phyloP scores from a whole-genome alignment of 1,140 invertebrate species.

The Brachionus koreanus region DNA sequence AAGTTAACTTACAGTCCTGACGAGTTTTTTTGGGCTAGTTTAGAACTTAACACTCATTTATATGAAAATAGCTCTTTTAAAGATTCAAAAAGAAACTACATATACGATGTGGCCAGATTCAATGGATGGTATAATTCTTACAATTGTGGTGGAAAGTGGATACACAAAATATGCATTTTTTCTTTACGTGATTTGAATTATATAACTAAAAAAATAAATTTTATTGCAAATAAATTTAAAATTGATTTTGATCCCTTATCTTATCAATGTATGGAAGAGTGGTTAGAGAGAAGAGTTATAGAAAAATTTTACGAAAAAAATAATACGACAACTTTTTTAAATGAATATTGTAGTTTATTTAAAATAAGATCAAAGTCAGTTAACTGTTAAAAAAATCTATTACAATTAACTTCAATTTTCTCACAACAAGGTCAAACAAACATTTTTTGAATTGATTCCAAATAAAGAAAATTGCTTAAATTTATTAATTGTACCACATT shows the following conservation, averaged over 20 bases:
- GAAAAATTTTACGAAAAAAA: not conserved
- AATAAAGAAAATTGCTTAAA: too few species aligned
- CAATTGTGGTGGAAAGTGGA: not conserved
- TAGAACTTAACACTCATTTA: slow-evolving; percentile 12
- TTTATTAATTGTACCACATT: too few species aligned
- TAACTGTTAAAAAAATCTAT: not conserved
- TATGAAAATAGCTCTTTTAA: slow-evolving; percentile 1
- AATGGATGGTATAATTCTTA: slow-evolving; percentile 7
- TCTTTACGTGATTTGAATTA: slow-evolving; percentile 49
- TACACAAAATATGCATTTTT: slow-evolving; percentile 50
- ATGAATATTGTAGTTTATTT: slow-evolving; percentile 4
- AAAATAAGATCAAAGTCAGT: not conserved
- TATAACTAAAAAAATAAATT: slow-evolving; percentile 46
- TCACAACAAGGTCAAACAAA: too few species aligned
- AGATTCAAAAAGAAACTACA: not conserved
- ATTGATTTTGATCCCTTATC: slow-evolving; percentile 48
- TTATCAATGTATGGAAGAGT: slow-evolving; percentile 53
- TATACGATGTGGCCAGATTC: not conserved
- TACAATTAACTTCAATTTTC: too few species aligned
- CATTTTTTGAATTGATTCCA: too few species aligned
- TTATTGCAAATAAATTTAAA: slow-evolving; percentile 56
- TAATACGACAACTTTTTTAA: not conserved
- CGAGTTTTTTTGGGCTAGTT: slow-evolving; percentile 36
- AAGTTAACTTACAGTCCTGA: slow-evolving; percentile 11
- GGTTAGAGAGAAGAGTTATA: not conserved